Evolutionary conservation across 2,113 vertebrate species (phyloP), one percentile per base, ranked within the genome.

Genomic region (Albula glossodonta): DNA sequence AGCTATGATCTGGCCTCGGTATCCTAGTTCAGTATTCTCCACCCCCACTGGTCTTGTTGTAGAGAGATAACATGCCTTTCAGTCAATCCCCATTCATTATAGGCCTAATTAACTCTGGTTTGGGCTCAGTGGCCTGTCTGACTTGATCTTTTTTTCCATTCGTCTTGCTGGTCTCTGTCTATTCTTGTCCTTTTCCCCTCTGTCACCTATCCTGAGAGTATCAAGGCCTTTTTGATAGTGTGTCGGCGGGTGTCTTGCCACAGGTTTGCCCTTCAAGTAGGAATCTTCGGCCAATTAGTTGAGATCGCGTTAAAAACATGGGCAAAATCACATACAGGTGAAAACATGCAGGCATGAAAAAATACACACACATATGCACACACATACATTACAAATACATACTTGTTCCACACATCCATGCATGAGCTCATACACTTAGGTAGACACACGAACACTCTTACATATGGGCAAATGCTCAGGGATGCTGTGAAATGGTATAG

Each of bases 51-150:
- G 48, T 78, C 22, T n/a, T 51, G 48, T 86, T 49, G 22, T 78
- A 13, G 51, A 83, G 70, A 50, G 0, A n/a, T 74, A 66, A 83
- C 41, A 19, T 0, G 31, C 51, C 81, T 70, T 22, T 0, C 83
- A 51, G 25, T 83, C n/a, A 81, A 87, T 91, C 90, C 88, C 91
- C 80, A 85, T 91, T 88, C 88, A 83, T 89, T 87, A 19, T 84
- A 60, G 85, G 91, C 90, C 90, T 91, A 90, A 91, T 90, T 89
- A 90, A 86, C 86, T 90, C 48, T 9, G 88, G 80, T 87, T 78
- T 66, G 83, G 22, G 84, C 90, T 91, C 87, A 89, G 13, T 52
- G 85, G 87, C 57, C 49, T 63, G 92, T 92, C 93, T 88, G 87
- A 53, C 4, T 57, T 82, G 89, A 91, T 92, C 89, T 88, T 87